Percentiles rank a stretch among this genome's conserved stretches.
Conservation (phyloP, 2,797 vertebrate genomes). For the Salarias fasciatus region DNA sequence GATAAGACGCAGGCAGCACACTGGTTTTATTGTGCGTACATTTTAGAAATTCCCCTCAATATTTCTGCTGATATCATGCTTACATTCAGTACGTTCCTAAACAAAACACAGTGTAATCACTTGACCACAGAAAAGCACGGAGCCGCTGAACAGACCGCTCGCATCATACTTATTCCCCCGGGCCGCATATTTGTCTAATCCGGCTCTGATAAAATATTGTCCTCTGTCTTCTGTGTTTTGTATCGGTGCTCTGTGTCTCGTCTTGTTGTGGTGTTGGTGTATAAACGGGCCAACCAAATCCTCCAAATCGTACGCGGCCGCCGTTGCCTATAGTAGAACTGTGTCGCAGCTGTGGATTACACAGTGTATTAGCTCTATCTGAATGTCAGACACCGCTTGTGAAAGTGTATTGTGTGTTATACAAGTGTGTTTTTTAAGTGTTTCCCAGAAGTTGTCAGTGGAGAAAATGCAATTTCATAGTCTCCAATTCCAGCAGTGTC, state of each 20-base stretch:
- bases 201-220: neutral
- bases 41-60: neutral
- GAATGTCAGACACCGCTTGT: slow-evolving; percentile 10
- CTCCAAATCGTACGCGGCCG: slow-evolving; percentile 1
- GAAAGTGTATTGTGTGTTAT: neutral
- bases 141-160: neutral
- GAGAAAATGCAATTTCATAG: slow-evolving; percentile 16
- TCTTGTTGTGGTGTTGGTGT: slow-evolving; percentile 4
- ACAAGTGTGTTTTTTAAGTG: neutral
- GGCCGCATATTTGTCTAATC: neutral
- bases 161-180: neutral
- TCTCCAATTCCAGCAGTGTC: slow-evolving; percentile 2
- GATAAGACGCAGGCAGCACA: neutral
- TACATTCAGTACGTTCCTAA: neutral
- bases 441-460: slow-evolving; percentile 1
- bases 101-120: slow-evolving; percentile 5
- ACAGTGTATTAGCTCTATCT: slow-evolving; percentile 4
- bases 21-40: neutral
- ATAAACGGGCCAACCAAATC: slow-evolving; percentile 7
- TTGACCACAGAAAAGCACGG: slow-evolving; percentile 2
- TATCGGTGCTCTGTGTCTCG: neutral
- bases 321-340: neutral
- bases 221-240: neutral
- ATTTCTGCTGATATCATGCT: neutral
- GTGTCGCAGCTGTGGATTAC: neutral